Percentiles rank a stretch among this genome's conserved stretches.
These are phyloP conservation scores for Idaea dimidiata DNA, from an alignment of 2,888 invertebrate genomes.

Conservation along the genomic window DNA sequence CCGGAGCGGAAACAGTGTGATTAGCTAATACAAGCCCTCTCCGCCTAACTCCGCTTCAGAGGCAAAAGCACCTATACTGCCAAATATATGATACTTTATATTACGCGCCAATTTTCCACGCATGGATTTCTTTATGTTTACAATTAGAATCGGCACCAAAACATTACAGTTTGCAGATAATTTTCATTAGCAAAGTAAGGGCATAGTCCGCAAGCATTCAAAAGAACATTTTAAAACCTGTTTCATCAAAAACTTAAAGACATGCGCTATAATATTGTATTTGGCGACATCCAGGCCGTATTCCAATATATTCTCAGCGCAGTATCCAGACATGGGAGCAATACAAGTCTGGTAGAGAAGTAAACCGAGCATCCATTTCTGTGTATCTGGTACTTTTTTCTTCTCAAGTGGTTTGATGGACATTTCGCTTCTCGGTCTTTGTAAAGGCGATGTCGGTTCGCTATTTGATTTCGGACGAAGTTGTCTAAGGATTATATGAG, in stretches of 20 bases:
- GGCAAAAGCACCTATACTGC: too few species aligned
- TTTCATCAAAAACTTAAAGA: conserved; percentile 59
- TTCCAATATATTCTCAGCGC: conserved; percentile 62
- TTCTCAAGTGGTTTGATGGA: conserved; percentile 25
- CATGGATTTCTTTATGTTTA: too few species aligned
- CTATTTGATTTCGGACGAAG: conserved; percentile 29
- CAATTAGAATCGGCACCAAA: too few species aligned
- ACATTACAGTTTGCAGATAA: too few species aligned
- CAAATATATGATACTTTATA: too few species aligned
- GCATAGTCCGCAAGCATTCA: conserved; percentile 62
- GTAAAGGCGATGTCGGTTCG: conserved; percentile 11
- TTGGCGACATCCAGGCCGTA: conserved; percentile 70
- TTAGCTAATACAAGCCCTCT: too few species aligned
- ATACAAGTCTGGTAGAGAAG: conserved; percentile 68
- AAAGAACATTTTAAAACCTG: conserved; percentile 50
- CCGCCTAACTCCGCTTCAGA: too few species aligned
- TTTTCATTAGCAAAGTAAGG: conserved; percentile 45
- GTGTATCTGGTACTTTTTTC: conserved; percentile 39
- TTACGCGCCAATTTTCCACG: too few species aligned
- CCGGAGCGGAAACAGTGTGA: too few species aligned
- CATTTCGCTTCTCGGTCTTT: conserved; percentile 3
- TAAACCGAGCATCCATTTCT: conserved; percentile 68
- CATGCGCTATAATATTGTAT: conserved; percentile 57
- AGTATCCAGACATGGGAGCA: conserved; percentile 68
- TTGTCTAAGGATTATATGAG: conserved; percentile 29